phyloP scores from a whole-genome alignment of 2,888 invertebrate genomes.

The Poecilobothrus nobilitatus region DNA sequence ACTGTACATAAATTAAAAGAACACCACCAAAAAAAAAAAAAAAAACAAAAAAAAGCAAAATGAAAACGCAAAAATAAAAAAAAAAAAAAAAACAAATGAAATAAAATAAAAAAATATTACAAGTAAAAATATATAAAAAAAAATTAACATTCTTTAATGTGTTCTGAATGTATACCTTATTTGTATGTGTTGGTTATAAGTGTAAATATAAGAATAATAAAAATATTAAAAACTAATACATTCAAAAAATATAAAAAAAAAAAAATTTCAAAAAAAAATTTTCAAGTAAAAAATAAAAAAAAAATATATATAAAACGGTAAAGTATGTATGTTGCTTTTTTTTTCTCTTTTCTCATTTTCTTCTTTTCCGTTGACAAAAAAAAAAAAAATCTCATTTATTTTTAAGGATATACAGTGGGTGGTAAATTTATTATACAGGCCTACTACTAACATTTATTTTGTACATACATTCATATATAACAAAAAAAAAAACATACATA shows the following conservation, averaged over 20 bases:
- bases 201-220: slow-evolving; percentile 6
- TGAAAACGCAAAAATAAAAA: too few species aligned
- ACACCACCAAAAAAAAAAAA: background rate
- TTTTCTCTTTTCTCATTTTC: slow-evolving; percentile 1
- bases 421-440: slow-evolving; percentile 3
- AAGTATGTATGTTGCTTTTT: background rate
- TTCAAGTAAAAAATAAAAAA: background rate
- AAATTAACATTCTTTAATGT: slow-evolving; percentile 6
- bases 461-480: background rate
- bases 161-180: background rate
- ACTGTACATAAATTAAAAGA: background rate
- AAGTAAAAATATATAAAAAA: background rate
- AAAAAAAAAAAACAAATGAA: too few species aligned
- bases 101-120: too few species aligned
- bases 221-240: slow-evolving; percentile 6
- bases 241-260: background rate
- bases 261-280: background rate
- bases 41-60: too few species aligned
- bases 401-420: slow-evolving; percentile 6
- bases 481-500: background rate
- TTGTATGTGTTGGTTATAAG: background rate
- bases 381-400: background rate
- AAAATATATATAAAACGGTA: background rate
- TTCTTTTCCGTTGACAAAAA: background rate
- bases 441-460: background rate